Evolutionary conservation across 2,113 vertebrate species (phyloP), one percentile per base, ranked within the genome.

Genomic region (Crotalus viridis): DNA sequence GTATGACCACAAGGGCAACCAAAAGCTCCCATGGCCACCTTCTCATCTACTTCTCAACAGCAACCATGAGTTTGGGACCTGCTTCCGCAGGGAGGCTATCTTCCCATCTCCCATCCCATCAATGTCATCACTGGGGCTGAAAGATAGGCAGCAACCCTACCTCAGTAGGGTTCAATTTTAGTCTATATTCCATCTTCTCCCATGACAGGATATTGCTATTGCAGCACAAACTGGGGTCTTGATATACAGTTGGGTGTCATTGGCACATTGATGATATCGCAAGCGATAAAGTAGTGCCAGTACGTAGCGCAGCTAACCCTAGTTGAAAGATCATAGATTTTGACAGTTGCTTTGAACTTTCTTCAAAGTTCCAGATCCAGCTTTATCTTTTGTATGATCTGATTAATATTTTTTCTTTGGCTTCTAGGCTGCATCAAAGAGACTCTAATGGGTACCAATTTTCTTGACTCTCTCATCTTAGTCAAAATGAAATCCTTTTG

Each of bases 401-500:
- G 26, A 43, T 90, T 69, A 51, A 90, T 33, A 33, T 81, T 91
- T 7, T 57, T 56, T 15, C 7, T 69, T 69, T 69, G 4, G 39
- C 81, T 54, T 89, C 69, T 8, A 15, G 4, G 0, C 46, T 43
- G 64, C 69, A 91, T 55, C 17, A 59, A 92, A 85, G 59, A 59
- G 81, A 90, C 17, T 7, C 61, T 94, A 93, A 91, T 93, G 69
- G 88, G 85, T 93, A 94, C 22, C 48, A n/a, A 94, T 93, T 88
- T 91, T 90, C 64, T 91, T 95, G 88, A 92, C 39, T 91, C 0
- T 91, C 91, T 52, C 57, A 89, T 51, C 39, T 10, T 19, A 86
- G 59, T 88, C 46, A 89, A 93, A 94, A 64, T 93, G 93, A 87
- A 87, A 28, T 52, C 95, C 93, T 81, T 93, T n/a, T 91, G 91